Evolutionary conservation across 2,888 invertebrate species (phyloP), one percentile per base, ranked within the genome.

Genomic region (Linyphia triangularis): DNA sequence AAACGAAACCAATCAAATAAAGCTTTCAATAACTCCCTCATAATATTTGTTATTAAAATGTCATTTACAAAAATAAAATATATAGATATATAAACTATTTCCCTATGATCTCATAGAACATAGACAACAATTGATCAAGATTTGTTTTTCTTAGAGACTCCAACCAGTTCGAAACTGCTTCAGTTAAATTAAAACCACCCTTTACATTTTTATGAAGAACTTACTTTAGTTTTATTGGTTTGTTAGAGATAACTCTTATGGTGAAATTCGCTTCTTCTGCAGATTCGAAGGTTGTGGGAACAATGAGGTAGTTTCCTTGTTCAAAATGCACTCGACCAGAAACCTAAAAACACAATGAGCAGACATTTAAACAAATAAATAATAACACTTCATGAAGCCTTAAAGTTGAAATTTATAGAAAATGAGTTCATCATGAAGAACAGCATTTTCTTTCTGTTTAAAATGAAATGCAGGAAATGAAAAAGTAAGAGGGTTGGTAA

Each of bases 251-350:
- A 69, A 97, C 96, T 91, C 97, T 93, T 1, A 98, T 94, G 0
- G 97, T 97, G 92, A 98, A 98, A 91, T 96, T 95, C 0, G 97
- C 96, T 93, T 98, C 97, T 92, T 97, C 96, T 0, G 96, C 95
- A 0, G 97, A 96, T 92, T 97, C 97, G 92, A 97, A 97, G 0
- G 97, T 98, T 1, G 97, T 97, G 0, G 98, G 97, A 92, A 98
- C 94, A 67, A 98, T 94, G 63, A 98, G 94, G 92, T 97, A 98
- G 37, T 96, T 95, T 2, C 97, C 97, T 90, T 96, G 95, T 91
- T 96, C 96, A 90, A 97, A 93, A 90, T 95, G 95, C 92, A 96
- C 96, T 91, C 97, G 95, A 92, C 94, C 95, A 92, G 95, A 96
- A 69, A 94, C 93, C 93, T 93, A 90, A 43, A 83, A 72, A 33